Conservation (phyloP, 2,888 invertebrate genomes). For the Chelonus formosanus region DNA sequence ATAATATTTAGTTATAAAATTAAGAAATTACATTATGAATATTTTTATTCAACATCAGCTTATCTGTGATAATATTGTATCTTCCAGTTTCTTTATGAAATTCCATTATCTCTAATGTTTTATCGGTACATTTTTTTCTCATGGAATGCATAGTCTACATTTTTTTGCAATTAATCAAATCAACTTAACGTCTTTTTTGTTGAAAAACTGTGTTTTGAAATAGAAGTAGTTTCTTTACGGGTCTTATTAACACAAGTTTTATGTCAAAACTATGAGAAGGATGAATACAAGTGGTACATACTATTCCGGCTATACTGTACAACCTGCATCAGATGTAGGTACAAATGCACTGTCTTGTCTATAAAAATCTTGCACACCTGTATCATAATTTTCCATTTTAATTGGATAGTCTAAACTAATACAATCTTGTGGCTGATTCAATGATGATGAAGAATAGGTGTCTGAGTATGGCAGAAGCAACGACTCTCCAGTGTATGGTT, state of each 20-base stretch:
- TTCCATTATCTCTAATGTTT: too few relatives aligned
- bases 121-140: too few relatives aligned
- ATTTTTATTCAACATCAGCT: too few relatives aligned
- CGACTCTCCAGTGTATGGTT: slow-evolving; percentile 49
- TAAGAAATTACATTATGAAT: too few relatives aligned
- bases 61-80: too few relatives aligned
- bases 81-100: too few relatives aligned
- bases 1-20: too few relatives aligned
- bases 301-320: slow-evolving; percentile 55
- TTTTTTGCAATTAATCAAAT: too few relatives aligned
- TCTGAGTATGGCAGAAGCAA: slow-evolving; percentile 60
- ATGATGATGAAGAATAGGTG: slow-evolving; percentile 51
- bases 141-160: too few relatives aligned
- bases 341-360: slow-evolving; percentile 56
- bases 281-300: slow-evolving; percentile 3
- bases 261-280: too few relatives aligned
- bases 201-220: slow-evolving; percentile 25
- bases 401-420: slow-evolving; percentile 57
- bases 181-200: too few relatives aligned
- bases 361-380: slow-evolving; percentile 53
- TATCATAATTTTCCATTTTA: slow-evolving; percentile 59
- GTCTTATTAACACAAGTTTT: too few relatives aligned
- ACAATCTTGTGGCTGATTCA: slow-evolving; percentile 58
- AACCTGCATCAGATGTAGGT: slow-evolving; percentile 58
- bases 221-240: slow-evolving; percentile 4